Evolutionary conservation across 2,113 vertebrate species (phyloP), one percentile per base, ranked within the genome.

Genomic region (Rafetus swinhoei): DNA sequence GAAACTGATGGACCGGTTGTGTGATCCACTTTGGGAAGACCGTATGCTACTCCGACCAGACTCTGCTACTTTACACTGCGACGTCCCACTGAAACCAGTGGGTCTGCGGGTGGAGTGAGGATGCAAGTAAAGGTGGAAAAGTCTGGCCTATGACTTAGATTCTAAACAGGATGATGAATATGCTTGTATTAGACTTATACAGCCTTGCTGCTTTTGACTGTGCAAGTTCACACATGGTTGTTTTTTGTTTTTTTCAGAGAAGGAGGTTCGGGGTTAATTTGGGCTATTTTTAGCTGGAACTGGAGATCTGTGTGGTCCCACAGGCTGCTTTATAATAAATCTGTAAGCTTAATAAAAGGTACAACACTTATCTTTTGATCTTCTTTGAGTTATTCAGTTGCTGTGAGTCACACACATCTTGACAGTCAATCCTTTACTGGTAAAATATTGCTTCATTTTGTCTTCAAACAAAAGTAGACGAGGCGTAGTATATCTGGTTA

Each of bases 341-440:
- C 98, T 97, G 97, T 12, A 89, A 97, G 97, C 97, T 98, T 97
- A 98, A 98, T 98, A 97, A 96, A 97, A 97, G 95, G 93, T 95
- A 95, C 93, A 86, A 86, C 93, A 96, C 97, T 91, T 97, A 98
- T 98, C 98, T 98, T 98, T 98, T 98, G 98, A 98, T 98, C 98
- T 98, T 96, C 94, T 97, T 93, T 92, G 97, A 98, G 97, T 98
- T 98, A 98, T 98, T 98, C 98, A 98, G 97, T 97, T 98, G 97
- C 96, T 96, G 96, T 96, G 96, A 97, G 96, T 95, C 97, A 97
- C 97, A 96, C 94, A 79, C 85, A 89, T 92, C 96, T 97, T 98
- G 97, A 98, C 96, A 98, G 97, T 97, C 96, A 97, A 95, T 92
- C 89, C 89, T 57, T 96, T 95, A 95, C 94, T 97, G 97, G 97